These are phyloP conservation scores for Nerophis lumbriciformis DNA, from an alignment of 2,113 vertebrate genomes.

Conservation along the genomic window DNA sequence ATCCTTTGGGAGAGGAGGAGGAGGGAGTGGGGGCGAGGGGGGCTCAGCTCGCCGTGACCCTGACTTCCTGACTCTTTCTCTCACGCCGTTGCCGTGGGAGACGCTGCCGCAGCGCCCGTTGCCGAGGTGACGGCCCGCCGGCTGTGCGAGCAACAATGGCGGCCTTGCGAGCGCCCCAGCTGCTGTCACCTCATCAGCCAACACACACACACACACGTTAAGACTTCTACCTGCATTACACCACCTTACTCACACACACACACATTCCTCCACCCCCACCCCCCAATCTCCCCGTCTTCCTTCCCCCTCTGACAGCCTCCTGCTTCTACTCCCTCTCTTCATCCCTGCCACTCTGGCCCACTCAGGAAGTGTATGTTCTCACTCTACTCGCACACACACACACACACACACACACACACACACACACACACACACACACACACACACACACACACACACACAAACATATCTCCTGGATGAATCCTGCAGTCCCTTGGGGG, in stretches of 20 bases:
- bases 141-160: conserved; percentile 83
- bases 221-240: conserved; percentile 53
- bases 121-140: conserved; percentile 82
- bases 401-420: not conserved
- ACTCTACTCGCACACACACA: conserved; percentile 34
- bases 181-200: conserved; percentile 69
- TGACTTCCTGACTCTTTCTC: conserved; percentile 76
- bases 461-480: conserved; percentile 62
- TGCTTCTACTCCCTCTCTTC: conserved; percentile 58
- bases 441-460: conserved; percentile 37
- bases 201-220: conserved; percentile 25
- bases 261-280: conserved; percentile 67
- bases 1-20: too few relatives aligned
- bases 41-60: conserved; percentile 70
- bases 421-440: conserved; percentile 31
- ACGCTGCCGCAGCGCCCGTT: conserved; percentile 80
- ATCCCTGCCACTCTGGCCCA: conserved; percentile 47
- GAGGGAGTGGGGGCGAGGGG: conserved; percentile 64
- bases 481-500: conserved; percentile 62
- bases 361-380: conserved; percentile 58
- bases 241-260: conserved; percentile 33
- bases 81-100: conserved; percentile 76
- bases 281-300: conserved; percentile 53
- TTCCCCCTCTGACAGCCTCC: conserved; percentile 57
- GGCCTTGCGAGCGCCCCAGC: conserved; percentile 76